Evolutionary conservation across 2,797 vertebrate species (phyloP).

Genomic region (Oryzias sinensis): DNA sequence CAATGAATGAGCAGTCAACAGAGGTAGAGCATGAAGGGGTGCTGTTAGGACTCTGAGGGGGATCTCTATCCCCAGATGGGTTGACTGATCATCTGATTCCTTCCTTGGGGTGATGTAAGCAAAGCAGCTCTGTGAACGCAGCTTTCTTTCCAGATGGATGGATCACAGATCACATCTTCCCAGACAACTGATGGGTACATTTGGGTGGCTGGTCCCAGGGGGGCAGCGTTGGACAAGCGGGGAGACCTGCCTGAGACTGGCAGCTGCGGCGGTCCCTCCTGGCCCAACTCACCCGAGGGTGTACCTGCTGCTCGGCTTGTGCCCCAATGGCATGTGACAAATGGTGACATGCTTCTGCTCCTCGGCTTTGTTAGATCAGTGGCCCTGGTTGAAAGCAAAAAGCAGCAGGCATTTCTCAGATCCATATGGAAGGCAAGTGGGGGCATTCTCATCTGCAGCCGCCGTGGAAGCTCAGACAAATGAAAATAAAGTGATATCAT

Average conservation of each 20-base stretch:
- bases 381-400: conserved; percentile 61
- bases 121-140: conserved; percentile 41
- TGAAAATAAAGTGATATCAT: conserved; percentile 71
- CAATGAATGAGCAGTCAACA: conserved; percentile 15
- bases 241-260: conserved; percentile 61
- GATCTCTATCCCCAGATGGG: conserved; percentile 50
- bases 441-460: conserved; percentile 45
- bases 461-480: conserved; percentile 53
- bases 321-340: conserved; percentile 76
- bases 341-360: conserved; percentile 77
- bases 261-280: conserved; percentile 64
- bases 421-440: conserved; percentile 52
- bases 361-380: conserved; percentile 62
- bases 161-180: conserved; percentile 64
- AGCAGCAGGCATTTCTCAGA: conserved; percentile 63
- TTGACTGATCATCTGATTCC: conserved; percentile 40
- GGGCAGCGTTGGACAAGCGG: conserved; percentile 54
- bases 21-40: conserved; percentile 10
- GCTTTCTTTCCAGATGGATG: conserved; percentile 64
- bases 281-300: conserved; percentile 65
- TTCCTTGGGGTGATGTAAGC: conserved; percentile 56
- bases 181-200: conserved; percentile 65
- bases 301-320: conserved; percentile 76
- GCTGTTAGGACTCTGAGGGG: conserved; percentile 33
- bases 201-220: conserved; percentile 65